These are phyloP conservation scores for Phenganax stokvisi DNA, from an alignment of 92 coral and sea anemone species.

Conservation along the genomic window DNA sequence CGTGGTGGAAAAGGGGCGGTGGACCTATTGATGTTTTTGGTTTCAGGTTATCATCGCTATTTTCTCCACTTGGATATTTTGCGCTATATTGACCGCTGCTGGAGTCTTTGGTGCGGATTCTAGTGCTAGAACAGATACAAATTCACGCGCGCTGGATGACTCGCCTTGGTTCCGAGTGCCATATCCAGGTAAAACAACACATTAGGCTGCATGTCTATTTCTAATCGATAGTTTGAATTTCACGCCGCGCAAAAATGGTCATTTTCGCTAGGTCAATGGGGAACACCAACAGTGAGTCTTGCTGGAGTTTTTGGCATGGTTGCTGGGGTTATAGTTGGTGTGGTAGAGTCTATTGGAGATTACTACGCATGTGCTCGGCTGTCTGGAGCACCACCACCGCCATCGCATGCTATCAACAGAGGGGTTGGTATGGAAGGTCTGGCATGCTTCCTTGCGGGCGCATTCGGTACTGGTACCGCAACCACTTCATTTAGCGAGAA, in stretches of 20 bases:
- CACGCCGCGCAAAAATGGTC: background rate
- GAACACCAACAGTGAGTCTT: conserved; percentile 79
- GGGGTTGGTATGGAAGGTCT: conserved; percentile 85
- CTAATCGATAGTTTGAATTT: background rate
- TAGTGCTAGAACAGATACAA: conserved; percentile 75
- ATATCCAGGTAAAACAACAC: conserved; percentile 64
- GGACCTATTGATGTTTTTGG: no score
- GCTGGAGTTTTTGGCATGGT: conserved; percentile 97
- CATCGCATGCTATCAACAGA: conserved; percentile 81
- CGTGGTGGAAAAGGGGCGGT: no score
- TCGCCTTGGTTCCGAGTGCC: conserved; percentile 87
- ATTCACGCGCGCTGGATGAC: conserved; percentile 56
- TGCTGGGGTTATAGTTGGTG: conserved; percentile 85
- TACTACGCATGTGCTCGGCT: conserved; percentile 96
- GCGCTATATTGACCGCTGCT: conserved; percentile 73
- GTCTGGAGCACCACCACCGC: conserved; percentile 96
- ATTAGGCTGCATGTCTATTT: no score
- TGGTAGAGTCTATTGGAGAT: conserved; percentile 91
- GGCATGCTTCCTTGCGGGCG: conserved; percentile 73
- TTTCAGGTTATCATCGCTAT: conserved; percentile 70
- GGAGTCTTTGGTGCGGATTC: conserved; percentile 68
- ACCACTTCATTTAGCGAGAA: conserved; percentile 89
- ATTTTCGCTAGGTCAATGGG: conserved; percentile 79
- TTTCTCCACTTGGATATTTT: conserved; percentile 62
- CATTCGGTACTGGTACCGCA: conserved; percentile 75